Percentiles rank a stretch among this genome's conserved stretches.
These are phyloP conservation scores for Eidolon helvum DNA, from an alignment of 2,113 vertebrate genomes.

Conservation along the genomic window DNA sequence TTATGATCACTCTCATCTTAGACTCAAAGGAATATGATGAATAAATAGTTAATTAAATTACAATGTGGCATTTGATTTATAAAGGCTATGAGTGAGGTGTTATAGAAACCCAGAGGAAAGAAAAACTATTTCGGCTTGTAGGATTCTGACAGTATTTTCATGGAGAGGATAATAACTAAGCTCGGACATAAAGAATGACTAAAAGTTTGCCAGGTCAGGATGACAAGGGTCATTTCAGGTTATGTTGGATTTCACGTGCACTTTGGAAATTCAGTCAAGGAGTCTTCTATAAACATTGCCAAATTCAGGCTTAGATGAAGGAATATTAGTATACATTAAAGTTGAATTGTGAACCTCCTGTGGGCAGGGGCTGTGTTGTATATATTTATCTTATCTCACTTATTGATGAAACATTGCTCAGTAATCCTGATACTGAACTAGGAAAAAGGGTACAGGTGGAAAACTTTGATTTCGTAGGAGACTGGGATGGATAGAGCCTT, in stretches of 20 bases:
- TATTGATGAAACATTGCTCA: not conserved
- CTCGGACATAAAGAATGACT: not conserved
- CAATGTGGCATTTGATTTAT: not conserved
- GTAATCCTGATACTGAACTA: not conserved
- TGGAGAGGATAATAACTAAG: not conserved
- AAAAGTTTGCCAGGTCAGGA: not conserved
- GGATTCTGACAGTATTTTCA: constrained; percentile 9
- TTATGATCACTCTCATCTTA: constrained; percentile 8
- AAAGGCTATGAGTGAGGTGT: constrained; percentile 9
- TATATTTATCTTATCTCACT: not conserved
- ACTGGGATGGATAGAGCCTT: not conserved
- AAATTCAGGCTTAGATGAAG: not conserved
- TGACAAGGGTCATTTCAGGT: not conserved
- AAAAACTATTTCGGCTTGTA: not conserved
- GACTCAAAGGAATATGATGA: not conserved
- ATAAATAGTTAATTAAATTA: constrained; percentile 5
- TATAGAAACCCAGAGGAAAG: not conserved
- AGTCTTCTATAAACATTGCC: not conserved
- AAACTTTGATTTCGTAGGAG: constrained; percentile 25
- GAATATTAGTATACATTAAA: not conserved
- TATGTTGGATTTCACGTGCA: not conserved
- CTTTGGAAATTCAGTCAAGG: not conserved
- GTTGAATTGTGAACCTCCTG: not conserved
- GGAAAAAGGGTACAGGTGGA: not conserved
- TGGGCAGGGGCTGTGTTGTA: not conserved